Evolutionary conservation across 2,113 vertebrate species (phyloP), one percentile per base, ranked within the genome.

Genomic region (Lepus americanus): DNA sequence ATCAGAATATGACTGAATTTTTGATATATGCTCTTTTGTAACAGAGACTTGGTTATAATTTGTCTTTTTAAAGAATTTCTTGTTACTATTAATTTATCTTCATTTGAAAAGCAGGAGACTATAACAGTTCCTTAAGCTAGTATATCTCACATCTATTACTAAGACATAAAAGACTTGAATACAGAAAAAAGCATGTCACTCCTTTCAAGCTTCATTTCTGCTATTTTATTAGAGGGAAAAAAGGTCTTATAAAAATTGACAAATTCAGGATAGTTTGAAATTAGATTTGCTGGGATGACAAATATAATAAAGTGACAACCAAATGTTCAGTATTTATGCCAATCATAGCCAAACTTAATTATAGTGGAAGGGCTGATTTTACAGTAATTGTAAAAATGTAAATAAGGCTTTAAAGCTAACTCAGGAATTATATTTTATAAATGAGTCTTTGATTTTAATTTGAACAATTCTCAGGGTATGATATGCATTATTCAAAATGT

Each of bases 171-270:
- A 96, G 78, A 0, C 29, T 63, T 90, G 70, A 92, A 83, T 70
- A 74, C 6, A 67, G 73, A 27, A 61, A 84, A 90, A 95, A 78
- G 20, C 19, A 80, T 36, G 67, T 53, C 89, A 89, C 33, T 87
- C 89, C 44, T 67, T 96, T 92, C 53, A 95, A 97, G 92, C 70
- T 86, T 87, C 76, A 90, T 84, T 96, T 97, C 85, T 95, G 88
- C 39, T 76, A 29, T 92, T 94, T 51, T 92, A 49, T 91, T 20
- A 84, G 49, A 13, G 9, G 31, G 1, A 0, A 29, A 83, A 88
- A 74, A 33, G 33, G 25, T 44, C 39, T 91, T 92, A 96, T 73
- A 70, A 93, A 94, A 96, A 36, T 36, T 80, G 78, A 90, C 80
- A 94, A 95, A 29, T 89, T 39, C 25, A 61, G n/a, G 64, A 87